Base-by-base conservation (phyloP, 2,888 invertebrate species). In the Cephus sareptanus region DNA sequence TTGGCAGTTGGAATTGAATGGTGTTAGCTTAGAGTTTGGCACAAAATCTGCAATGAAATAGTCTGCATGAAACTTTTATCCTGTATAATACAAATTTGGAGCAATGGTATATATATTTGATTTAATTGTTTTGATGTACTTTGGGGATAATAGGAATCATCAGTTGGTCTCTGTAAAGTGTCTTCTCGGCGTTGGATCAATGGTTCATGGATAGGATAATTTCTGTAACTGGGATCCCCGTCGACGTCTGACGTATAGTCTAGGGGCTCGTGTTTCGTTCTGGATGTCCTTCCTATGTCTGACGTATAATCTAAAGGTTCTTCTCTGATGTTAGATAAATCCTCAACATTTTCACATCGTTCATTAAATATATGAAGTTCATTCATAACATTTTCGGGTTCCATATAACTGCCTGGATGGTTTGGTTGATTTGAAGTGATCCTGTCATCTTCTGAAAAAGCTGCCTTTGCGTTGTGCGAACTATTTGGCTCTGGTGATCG, bases 301-400 rank as follows among this genome's bases (percentile, higher is more conserved):
- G 84, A 76, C 0, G 86, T 87, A 76, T 85, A 87, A 82, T 88
- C 87, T 76, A 88, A 70, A 2, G 88, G 87, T 76, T 87, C 86
- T 23, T 83, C 84, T 75, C 77, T 34, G 23, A 34, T 34, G 37
- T 37, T 74, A 13, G 74, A 33, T 30, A 37, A 35, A 31, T 74
- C 23, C 11, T 74, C 74, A 13, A 37, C 74, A 37, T 74, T 74
- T 33, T 37, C 74, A 37, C 23, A 74, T 15, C 12, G 33, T 34
- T 35, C 35, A 23, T 34, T 35, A 34, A 74, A 74, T 23, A 74
- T 74, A n/a, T 33, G 30, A 30, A 31, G 74, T 9, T 11, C 23
- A 23, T 74, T 74, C 30, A 74, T 34, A 74, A n/a, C 74, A 35
- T 34, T 31, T 37, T 74, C 74, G 6, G 35, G 12, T 74, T 74